Evolutionary conservation across 2,113 vertebrate species (phyloP).

Genomic region (Erinaceus europaeus): DNA sequence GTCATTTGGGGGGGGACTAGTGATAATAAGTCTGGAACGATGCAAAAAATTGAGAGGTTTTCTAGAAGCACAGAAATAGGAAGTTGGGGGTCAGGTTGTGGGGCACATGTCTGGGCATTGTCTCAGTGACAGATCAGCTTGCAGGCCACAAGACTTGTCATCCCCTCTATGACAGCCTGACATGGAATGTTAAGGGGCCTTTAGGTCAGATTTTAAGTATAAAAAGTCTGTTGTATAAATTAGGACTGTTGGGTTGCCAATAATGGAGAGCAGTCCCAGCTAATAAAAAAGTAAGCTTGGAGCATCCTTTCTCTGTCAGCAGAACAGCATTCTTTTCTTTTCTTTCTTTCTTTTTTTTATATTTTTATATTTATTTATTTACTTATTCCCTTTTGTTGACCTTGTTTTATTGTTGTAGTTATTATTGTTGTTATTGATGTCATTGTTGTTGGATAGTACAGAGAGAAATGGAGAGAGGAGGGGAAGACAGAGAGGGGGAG

Average conservation of each 20-base stretch:
- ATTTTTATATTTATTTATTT: too few relatives aligned
- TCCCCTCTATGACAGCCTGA: background rate
- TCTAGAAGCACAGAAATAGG: conserved; percentile 18
- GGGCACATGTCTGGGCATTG: background rate
- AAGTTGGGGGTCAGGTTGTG: background rate
- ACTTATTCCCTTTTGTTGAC: too few relatives aligned
- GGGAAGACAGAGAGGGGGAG: too few relatives aligned
- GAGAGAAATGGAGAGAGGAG: too few relatives aligned
- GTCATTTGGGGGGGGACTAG: background rate
- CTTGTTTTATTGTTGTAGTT: too few relatives aligned
- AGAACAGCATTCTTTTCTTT: too few relatives aligned
- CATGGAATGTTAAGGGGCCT: background rate
- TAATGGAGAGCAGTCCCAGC: background rate
- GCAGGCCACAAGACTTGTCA: background rate
- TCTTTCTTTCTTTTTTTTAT: too few relatives aligned
- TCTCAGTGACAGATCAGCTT: background rate
- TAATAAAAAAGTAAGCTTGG: background rate
- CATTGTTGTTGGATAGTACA: too few relatives aligned
- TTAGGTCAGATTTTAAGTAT: background rate
- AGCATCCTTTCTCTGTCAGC: background rate
- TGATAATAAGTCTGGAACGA: background rate
- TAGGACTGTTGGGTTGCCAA: background rate
- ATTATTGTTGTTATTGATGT: too few relatives aligned
- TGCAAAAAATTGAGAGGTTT: background rate
- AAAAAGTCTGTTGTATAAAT: background rate